These are phyloP conservation scores for Clusia tigrina DNA, from an alignment of 2,888 invertebrate genomes.

Conservation along the genomic window DNA sequence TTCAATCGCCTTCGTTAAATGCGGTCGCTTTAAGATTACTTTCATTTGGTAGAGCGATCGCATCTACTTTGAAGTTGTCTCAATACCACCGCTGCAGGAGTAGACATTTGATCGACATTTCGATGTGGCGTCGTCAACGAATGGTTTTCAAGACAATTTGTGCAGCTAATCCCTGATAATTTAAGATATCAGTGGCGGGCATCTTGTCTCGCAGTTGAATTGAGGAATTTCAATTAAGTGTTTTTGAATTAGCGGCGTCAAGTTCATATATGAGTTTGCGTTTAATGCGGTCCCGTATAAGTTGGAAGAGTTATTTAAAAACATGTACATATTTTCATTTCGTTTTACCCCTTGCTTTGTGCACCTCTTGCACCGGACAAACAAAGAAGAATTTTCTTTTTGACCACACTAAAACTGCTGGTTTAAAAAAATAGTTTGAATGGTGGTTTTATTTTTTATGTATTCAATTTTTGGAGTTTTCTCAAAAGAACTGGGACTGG, in stretches of 20 bases:
- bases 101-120: conserved; percentile 27
- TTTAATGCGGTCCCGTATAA: no score
- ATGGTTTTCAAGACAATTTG: conserved; percentile 39
- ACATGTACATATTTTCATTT: no score
- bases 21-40: conserved; percentile 6
- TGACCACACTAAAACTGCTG: neutral
- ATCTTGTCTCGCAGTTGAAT: conserved; percentile 39
- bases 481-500: no score
- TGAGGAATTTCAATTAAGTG: neutral
- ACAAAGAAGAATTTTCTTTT: neutral
- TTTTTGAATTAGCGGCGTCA: neutral
- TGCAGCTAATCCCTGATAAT: conserved; percentile 43
- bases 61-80: conserved; percentile 15
- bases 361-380: no score
- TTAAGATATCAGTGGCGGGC: conserved; percentile 43
- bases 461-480: no score
- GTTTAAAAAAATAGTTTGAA: neutral
- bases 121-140: conserved; percentile 20
- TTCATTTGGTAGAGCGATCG: conserved; percentile 6
- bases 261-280: no score
- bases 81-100: neutral
- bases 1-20: neutral
- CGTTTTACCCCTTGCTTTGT: no score
- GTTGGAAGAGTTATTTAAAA: no score
- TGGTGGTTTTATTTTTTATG: neutral